Evolutionary conservation across 1,140 invertebrate genomes (phyloP), one percentile per base, ranked within the genome.

Genomic region (Zaprionus nigranus): DNA sequence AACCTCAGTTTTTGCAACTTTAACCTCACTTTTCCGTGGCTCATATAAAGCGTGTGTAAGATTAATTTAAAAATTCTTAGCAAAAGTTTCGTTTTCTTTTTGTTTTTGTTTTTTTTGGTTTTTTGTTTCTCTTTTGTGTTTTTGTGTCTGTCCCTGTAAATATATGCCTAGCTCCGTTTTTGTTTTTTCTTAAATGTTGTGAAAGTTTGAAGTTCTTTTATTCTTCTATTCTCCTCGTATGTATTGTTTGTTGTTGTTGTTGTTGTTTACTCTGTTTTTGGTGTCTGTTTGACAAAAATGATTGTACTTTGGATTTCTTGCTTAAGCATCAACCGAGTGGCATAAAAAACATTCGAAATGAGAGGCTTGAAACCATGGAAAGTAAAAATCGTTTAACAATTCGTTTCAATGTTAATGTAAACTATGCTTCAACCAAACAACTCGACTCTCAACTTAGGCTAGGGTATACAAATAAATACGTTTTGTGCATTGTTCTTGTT

Each of bases 201-300:
- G 60, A 56, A 43, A 53, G 20, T 74, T 53, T 34, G 30, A 11
- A 3, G 30, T 34, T 34, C 30, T 34, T 46, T 78, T 46, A 15
- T 40, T 24, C 22, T 72, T 28, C 34, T 7, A 5, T 54, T 61
- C 24, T 54, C 9, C 9, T 43, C 22, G 15, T 17, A 40, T 58
- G 36, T 64, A 36, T 53, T 26, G 54, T 49, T 36, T 20, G 38
- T 28, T 60, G 46, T 59, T 36, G 9, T 68, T 26, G 56, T 56
- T 60, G 56, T 38, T 26, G 20, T 63, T 51, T 67, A 24, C 46
- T 69, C 76, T 81, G 66, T 61, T 78, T 69, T 70, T 61, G 36
- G 81, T 90, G 83, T 90, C 85, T 81, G 80, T 83, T 88, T 85
- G 85, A 90, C 85, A 90, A 80, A 90, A 90, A 90, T 90, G 86